Conservation (phyloP, 2,888 invertebrate genomes). For the Cinara cedri region DNA sequence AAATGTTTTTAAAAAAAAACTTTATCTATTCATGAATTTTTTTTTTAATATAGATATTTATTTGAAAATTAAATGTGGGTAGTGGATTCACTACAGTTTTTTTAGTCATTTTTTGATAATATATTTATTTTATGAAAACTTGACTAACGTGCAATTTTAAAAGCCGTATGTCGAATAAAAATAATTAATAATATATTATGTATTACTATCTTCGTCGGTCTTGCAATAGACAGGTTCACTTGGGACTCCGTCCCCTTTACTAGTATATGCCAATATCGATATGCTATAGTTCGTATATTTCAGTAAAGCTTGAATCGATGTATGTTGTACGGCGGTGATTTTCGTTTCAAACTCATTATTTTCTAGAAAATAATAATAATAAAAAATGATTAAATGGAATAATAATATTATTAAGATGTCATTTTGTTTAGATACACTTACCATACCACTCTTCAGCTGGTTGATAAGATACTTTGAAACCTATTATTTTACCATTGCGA, state of each 20-base stretch:
- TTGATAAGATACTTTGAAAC: slow-evolving; percentile 82
- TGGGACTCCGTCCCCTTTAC: slow-evolving; percentile 86
- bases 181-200: too few species aligned
- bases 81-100: too few species aligned
- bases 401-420: too few species aligned
- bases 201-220: slow-evolving; percentile 85
- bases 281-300: slow-evolving; percentile 93
- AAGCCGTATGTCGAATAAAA: too few species aligned
- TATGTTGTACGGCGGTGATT: slow-evolving; percentile 73
- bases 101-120: too few species aligned
- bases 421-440: slow-evolving; percentile 63
- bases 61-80: too few species aligned
- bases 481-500: slow-evolving; percentile 83
- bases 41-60: too few species aligned
- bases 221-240: slow-evolving; percentile 84
- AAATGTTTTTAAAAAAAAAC: too few species aligned
- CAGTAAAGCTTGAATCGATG: slow-evolving; percentile 76
- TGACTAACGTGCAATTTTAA: too few species aligned
- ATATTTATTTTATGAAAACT: too few species aligned
- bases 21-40: too few species aligned
- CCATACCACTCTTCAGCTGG: slow-evolving; percentile 81
- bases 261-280: slow-evolving; percentile 85
- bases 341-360: slow-evolving; percentile 70
- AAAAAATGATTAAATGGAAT: not conserved
- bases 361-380: slow-evolving; percentile 65